These are phyloP conservation scores for Protophormia terraenovae DNA, from an alignment of 2,888 invertebrate genomes.

Conservation along the genomic window DNA sequence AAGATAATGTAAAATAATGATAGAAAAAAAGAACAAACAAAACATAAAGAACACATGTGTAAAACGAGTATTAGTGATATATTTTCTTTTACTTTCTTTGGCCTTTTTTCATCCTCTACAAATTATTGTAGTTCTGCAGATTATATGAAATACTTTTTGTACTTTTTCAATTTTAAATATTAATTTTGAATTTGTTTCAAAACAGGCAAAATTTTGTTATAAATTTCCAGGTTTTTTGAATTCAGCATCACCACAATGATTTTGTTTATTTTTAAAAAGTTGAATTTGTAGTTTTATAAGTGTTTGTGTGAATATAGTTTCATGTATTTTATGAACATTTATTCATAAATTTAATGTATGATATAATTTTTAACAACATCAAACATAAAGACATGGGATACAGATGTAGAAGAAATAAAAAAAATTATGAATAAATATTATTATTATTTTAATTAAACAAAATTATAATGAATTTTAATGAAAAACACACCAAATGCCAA, in stretches of 20 bases:
- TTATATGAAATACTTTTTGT: slow-evolving; percentile 46
- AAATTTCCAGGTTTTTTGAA: neutral
- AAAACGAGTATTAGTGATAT: slow-evolving; percentile 9
- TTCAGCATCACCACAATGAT: slow-evolving; percentile 11
- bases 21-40: neutral
- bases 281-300: neutral
- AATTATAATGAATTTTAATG: slow-evolving; percentile 7
- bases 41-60: slow-evolving; percentile 32
- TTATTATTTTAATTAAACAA: neutral
- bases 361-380: slow-evolving; percentile 24
- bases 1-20: neutral
- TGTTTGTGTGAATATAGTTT: neutral
- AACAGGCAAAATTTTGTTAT: neutral
- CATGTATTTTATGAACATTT: neutral
- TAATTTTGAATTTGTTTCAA: slow-evolving; percentile 1
- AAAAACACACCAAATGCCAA: slow-evolving; percentile 26
- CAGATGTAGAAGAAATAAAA: slow-evolving; percentile 13
- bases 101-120: neutral
- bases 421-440: neutral
- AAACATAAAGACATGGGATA: slow-evolving; percentile 36
- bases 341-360: neutral
- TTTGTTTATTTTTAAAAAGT: slow-evolving; percentile 5
- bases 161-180: neutral
- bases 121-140: slow-evolving; percentile 49
- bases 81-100: neutral